Evolutionary conservation across 1,140 invertebrate genomes (phyloP), one percentile per base, ranked within the genome.

Genomic region (Odontomachus brunneus): DNA sequence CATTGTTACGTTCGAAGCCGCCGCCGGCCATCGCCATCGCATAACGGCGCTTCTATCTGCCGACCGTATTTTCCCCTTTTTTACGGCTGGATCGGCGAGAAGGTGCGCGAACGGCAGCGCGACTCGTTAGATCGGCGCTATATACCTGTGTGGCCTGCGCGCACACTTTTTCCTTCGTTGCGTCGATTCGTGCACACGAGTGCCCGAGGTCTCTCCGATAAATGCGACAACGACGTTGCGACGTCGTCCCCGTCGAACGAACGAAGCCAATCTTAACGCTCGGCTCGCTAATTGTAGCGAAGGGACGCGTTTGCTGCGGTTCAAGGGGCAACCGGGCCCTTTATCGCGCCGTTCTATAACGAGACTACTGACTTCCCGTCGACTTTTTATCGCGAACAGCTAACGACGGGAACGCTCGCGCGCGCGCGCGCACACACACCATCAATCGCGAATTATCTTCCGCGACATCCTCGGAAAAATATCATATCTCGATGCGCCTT

Each of bases 251-350:
- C 60, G 66, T 57, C 51, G 63, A 78, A 69, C 38, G 38, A 44
- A 44, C 84, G 82, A 84, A 48, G 84, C 81, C 84, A 85, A 86
- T 86, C 84, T 75, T 71, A 51, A 48, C 73, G 73, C 24, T 73
- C 24, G 48, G 62, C 57, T 62, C 73, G 60, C 69, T 84, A 87
- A 87, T 75, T 83, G 67, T 59, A 84, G 74, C 60, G 60, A 38
- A 72, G 51, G 65, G 66, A 57, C 63, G 67, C 72, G 66, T 84
- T 71, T 87, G 60, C 59, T 62, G 38, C 38, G 81, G 53, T 67
- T 65, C 62, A 57, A 57, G 53, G 66, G 82, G 71, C 73, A 87
- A 87, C 44, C 55, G 49, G 48, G 84, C 33, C 38, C 22, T 51
- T 74, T 78, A 73, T 86, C 65, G 59, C 72, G 80, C 62, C 22